Evolutionary conservation across 2,113 vertebrate species (phyloP).

Genomic region (Beaufortia kweichowensis): DNA sequence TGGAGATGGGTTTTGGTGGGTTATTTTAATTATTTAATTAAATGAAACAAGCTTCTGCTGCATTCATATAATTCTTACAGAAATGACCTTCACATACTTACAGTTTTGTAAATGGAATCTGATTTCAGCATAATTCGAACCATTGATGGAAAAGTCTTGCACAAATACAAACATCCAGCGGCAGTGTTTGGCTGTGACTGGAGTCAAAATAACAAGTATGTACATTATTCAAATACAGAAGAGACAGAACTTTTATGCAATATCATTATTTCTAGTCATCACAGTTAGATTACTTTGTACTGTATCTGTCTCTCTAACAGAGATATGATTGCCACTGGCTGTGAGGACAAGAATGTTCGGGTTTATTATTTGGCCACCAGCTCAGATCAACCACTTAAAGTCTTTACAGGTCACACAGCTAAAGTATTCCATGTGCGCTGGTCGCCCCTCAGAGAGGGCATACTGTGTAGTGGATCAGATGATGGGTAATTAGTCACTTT

Average conservation of each 20-base stretch:
- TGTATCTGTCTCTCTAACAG: conserved; percentile 64
- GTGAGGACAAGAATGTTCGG: conserved; percentile 94
- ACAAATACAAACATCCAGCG: conserved; percentile 95
- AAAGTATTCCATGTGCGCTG: conserved; percentile 97
- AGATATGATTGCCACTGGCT: conserved; percentile 98
- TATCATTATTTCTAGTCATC: background rate
- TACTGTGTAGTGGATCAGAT: conserved; percentile 96
- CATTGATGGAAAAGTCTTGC: conserved; percentile 89
- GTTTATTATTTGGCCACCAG: conserved; percentile 97
- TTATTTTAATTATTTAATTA: conserved; percentile 20
- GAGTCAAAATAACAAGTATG: conserved; percentile 99
- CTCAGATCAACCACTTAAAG: conserved; percentile 93
- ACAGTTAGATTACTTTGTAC: background rate
- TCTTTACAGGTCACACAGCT: conserved; percentile 90
- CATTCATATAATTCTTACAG: background rate
- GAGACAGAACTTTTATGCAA: background rate
- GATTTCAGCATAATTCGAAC: conserved; percentile 88
- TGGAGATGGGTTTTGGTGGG: conserved; percentile 94
- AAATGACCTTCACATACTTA: background rate
- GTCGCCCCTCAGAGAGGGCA: conserved; percentile 96
- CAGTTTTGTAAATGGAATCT: conserved; percentile 39
- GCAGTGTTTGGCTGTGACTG: conserved; percentile 97
- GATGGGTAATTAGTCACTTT: conserved; percentile 78
- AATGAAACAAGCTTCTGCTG: too few species aligned
- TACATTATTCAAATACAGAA: background rate